Evolutionary conservation across 2,113 vertebrate genomes (phyloP), one percentile per base, ranked within the genome.

Genomic region (Daphoenositta chrysoptera): DNA sequence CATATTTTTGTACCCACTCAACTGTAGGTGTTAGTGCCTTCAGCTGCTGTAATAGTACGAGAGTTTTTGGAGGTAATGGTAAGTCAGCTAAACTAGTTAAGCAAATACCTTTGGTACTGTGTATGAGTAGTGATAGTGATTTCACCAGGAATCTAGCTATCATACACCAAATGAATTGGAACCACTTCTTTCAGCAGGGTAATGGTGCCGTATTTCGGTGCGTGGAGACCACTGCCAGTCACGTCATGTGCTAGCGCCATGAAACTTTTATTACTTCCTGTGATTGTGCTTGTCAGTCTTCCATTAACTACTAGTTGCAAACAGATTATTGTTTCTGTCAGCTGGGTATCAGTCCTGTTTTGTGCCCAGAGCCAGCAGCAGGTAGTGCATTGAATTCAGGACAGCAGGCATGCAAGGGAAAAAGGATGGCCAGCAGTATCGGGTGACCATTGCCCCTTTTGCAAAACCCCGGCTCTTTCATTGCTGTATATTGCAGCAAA

Each of bases 191-290:
- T 83, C 57, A 48, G 1, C 18, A 40, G 50, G 8, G 17, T 11
- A 5, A 6, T 45, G 44, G 39, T 58, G 35, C 44, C 0, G 0
- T 83, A 37, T 56, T 75, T n/a, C 8, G 28, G 18, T 54, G 10
- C 0, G 0, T 21, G 54, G 31, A 70, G 75, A 78, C 28, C 48
- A 9, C 33, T 30, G 75, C 21, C 13, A 27, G 61, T 70, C 50
- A 13, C 1, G 0, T 94, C 71, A 51, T 9, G 0, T 60, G 79
- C 60, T 15, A 33, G 50, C 7, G 20, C 54, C 58, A 15, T 83
- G 91, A 88, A 90, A 92, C 54, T 91, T 96, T 88, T 94, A 91
- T 94, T 92, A 11, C 88, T 96, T 97, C 79, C 93, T 71, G 60
- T 71, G 94, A 83, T 90, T 92, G 83, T 83, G 28, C 65, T 63